Conservation (phyloP, 2,888 invertebrate genomes). For the Epirrhoe alternata region DNA sequence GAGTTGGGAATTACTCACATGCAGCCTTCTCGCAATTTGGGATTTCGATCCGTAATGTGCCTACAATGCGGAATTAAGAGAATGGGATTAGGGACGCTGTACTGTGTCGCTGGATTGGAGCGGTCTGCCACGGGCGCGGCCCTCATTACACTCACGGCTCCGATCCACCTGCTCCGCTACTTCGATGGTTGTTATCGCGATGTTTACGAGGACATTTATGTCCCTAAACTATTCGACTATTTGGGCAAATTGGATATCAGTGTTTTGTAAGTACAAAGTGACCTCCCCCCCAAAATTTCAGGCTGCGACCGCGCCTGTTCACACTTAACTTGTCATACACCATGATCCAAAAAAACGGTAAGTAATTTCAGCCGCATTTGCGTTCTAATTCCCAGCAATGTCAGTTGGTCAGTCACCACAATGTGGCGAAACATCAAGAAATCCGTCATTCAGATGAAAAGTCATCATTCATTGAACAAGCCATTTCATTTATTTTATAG, state of each 20-base stretch:
- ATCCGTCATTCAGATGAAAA: no score
- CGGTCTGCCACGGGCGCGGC: background rate
- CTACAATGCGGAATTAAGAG: background rate
- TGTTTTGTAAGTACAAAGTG: no score
- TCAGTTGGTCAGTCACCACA: no score
- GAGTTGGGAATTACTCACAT: no score
- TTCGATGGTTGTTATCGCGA: constrained; percentile 7
- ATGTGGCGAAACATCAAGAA: no score
- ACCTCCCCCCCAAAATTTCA: no score
- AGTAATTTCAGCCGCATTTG: no score
- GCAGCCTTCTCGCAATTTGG: background rate
- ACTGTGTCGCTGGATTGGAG: background rate
- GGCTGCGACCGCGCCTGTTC: no score
- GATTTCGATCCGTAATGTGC: constrained; percentile 15
- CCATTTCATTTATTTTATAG: background rate
- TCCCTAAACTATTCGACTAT: background rate
- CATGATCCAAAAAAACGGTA: no score
- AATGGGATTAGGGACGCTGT: background rate
- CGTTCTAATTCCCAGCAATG: no score
- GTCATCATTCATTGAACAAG: background rate
- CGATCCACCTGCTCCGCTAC: background rate
- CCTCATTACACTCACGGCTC: background rate
- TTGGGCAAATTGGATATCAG: no score
- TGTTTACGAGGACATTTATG: constrained; percentile 9
- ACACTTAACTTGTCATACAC: no score